phyloP scores from a whole-genome alignment of 2,113 vertebrate genomes.

The Empidonax traillii region DNA sequence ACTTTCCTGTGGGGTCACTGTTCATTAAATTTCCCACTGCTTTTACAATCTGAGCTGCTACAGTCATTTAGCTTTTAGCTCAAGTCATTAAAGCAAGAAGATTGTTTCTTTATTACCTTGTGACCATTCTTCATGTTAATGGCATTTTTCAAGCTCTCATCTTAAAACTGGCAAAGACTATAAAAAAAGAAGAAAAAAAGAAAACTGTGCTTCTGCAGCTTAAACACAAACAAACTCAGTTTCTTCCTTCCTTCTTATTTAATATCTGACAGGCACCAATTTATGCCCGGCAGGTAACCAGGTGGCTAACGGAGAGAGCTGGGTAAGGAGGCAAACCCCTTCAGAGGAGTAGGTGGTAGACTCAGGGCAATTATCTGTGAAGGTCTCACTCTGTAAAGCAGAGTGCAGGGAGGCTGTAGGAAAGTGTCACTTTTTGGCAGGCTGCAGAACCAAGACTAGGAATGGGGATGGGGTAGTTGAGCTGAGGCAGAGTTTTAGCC shows the following conservation, averaged over 20 bases:
- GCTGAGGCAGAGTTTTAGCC: not conserved
- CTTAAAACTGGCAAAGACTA: not conserved
- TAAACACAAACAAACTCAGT: not conserved
- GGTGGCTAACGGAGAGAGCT: not conserved
- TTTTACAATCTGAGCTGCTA: conserved; percentile 42
- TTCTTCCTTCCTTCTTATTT: not conserved
- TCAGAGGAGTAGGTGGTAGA: not conserved
- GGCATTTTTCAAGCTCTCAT: conserved; percentile 13
- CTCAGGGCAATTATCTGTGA: not conserved
- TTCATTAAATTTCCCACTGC: conserved; percentile 57
- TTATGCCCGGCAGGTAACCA: not conserved
- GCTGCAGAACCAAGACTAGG: not conserved
- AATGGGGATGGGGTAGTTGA: fast-evolving
- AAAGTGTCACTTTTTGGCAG: not conserved
- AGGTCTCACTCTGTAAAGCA: not conserved
- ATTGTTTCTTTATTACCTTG: conserved; percentile 52
- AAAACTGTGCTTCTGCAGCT: not conserved
- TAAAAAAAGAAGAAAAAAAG: not conserved
- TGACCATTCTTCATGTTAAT: conserved; percentile 12
- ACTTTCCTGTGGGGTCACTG: conserved; percentile 51
- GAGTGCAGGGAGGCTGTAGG: not conserved
- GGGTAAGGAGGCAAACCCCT: not conserved
- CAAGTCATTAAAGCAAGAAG: not conserved
- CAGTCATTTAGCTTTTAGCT: conserved; percentile 35
- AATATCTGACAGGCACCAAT: not conserved